These are phyloP conservation scores for Euphydryas editha DNA, from an alignment of 2,888 invertebrate genomes.

Conservation along the genomic window DNA sequence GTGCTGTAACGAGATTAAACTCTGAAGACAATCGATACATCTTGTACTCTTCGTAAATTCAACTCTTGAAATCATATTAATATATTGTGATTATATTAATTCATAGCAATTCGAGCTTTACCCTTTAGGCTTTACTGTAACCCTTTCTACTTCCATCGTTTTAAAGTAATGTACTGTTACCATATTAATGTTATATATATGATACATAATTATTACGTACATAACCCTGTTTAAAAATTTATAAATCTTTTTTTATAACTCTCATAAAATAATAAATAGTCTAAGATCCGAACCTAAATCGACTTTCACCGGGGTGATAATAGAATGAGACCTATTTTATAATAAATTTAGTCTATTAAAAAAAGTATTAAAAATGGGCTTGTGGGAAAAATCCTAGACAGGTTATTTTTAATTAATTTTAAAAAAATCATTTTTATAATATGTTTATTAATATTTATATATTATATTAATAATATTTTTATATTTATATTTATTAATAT, in stretches of 20 bases:
- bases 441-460: too few species aligned
- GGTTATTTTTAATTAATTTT: too few species aligned
- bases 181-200: conserved; percentile 27
- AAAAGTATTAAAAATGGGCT: too few species aligned
- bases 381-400: too few species aligned
- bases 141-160: conserved; percentile 40
- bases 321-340: too few species aligned
- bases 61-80: conserved; percentile 25
- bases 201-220: conserved; percentile 21
- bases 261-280: conserved; percentile 38
- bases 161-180: conserved; percentile 31
- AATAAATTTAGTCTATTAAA: too few species aligned
- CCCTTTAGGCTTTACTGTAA: conserved; percentile 68
- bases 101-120: conserved; percentile 77
- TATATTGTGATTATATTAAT: conserved; percentile 54
- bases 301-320: too few species aligned
- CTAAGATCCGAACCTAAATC: too few species aligned
- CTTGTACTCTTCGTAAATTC: conserved; percentile 20
- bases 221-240: conserved; percentile 23
- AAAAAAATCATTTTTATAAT: too few species aligned
- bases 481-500: too few species aligned
- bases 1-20: conserved; percentile 27
- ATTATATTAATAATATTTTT: too few species aligned
- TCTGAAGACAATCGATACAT: conserved; percentile 21
- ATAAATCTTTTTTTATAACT: conserved; percentile 31